Evolutionary conservation across 2,888 invertebrate genomes (phyloP).

Genomic region (Drosophila aldrichi): DNA sequence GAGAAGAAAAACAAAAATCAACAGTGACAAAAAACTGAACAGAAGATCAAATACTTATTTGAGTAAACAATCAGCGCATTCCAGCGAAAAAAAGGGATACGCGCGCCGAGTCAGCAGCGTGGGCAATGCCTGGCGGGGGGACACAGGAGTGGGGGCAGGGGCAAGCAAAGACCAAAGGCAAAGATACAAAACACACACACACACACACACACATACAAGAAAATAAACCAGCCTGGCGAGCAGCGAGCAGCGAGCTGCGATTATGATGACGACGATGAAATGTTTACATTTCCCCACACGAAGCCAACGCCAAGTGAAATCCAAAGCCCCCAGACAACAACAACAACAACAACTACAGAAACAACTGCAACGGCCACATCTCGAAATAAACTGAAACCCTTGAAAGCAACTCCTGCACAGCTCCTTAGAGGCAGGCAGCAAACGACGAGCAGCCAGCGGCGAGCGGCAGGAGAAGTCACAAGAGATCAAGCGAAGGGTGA

Average conservation of each 20-base stretch:
- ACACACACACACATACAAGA: slow-evolving; percentile 15
- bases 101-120: slow-evolving; percentile 44
- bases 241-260: slow-evolving; percentile 37
- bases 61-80: slow-evolving; percentile 73
- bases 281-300: slow-evolving; percentile 81
- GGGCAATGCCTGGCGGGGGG: not conserved
- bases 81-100: slow-evolving; percentile 75
- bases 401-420: slow-evolving; percentile 71
- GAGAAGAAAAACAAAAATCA: slow-evolving; percentile 30
- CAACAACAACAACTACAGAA: not conserved
- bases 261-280: slow-evolving; percentile 72
- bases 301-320: slow-evolving; percentile 65
- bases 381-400: slow-evolving; percentile 67
- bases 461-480: slow-evolving; percentile 47
- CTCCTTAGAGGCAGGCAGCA: slow-evolving; percentile 37
- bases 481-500: slow-evolving; percentile 79
- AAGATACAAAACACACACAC: slow-evolving; percentile 28
- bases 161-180: slow-evolving; percentile 17
- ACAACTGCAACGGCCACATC: slow-evolving; percentile 16
- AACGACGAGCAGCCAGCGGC: slow-evolving; percentile 24
- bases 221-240: slow-evolving; percentile 41
- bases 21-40: slow-evolving; percentile 51
- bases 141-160: slow-evolving; percentile 11
- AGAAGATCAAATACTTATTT: slow-evolving; percentile 74
- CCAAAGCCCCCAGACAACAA: slow-evolving; percentile 65